Conservation (phyloP, 2,113 vertebrate species). For the Crypturellus undulatus region DNA sequence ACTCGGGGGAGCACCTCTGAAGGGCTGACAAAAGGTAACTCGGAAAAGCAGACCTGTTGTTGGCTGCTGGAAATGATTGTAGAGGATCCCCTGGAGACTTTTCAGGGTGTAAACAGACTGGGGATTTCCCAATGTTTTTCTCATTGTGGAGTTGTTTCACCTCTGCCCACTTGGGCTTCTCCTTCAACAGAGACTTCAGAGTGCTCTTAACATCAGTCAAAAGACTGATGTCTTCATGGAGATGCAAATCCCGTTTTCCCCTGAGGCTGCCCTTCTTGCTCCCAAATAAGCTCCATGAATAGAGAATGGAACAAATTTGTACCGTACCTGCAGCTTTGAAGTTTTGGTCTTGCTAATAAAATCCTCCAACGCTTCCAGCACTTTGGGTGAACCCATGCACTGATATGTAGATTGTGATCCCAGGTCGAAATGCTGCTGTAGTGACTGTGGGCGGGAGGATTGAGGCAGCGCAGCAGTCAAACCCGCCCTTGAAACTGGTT, state of each 20-base stretch:
- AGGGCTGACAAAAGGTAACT: background rate
- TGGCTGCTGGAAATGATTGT: background rate
- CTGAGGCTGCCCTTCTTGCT: constrained; percentile 36
- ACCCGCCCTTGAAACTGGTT: constrained; percentile 28
- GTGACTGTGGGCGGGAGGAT: constrained; percentile 8
- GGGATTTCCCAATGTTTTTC: background rate
- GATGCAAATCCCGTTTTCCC: constrained; percentile 41
- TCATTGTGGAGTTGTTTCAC: background rate
- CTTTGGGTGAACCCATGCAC: constrained; percentile 25
- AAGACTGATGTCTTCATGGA: background rate
- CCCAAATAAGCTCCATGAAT: constrained; percentile 53
- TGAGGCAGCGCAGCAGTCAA: background rate
- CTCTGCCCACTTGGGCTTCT: fast-evolving
- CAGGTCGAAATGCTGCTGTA: background rate
- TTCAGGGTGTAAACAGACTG: background rate
- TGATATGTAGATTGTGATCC: constrained; percentile 59
- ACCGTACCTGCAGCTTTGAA: constrained; percentile 63
- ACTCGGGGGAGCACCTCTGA: background rate
- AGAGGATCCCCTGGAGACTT: background rate
- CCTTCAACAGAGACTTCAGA: background rate
- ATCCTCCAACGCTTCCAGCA: constrained; percentile 62
- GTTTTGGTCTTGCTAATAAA: constrained; percentile 48
- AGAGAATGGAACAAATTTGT: constrained; percentile 58
- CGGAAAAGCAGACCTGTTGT: background rate
- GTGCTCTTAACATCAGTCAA: background rate